Base-by-base conservation (phyloP, 2,888 invertebrate genomes). In the Fragum fragum region DNA sequence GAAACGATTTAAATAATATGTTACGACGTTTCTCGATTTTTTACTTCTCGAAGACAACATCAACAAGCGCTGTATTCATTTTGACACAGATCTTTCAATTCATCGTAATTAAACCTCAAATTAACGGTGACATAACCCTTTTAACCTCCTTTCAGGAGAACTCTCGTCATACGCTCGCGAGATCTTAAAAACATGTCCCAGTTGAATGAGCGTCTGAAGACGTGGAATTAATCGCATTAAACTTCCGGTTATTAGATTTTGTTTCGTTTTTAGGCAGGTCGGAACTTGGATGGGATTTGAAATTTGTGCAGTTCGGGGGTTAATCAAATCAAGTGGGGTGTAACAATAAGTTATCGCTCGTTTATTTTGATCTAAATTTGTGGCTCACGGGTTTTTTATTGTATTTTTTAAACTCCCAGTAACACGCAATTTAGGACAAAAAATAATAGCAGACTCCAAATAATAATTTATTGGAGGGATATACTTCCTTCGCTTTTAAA, bases 231-330 rank as follows among this genome's bases (percentile, higher is more conserved):
- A 57, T 57, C 5, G 23, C 11, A 57, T 57, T 26, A 57, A 11
- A 57, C 57, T 57, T 26, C 21, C 23, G 57, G 21, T 61, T 26
- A 66, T 66, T 42, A 66, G 66, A 42, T 66, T 66, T 39, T 29
- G 18, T 23, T 21, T 9, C 36, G n/a, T 66, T 66, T 66, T 42
- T 66, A 18, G 39, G 66, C 42, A 66, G 39, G 23, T 66, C 42
- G 21, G 39, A 6, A 9, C 29, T 39, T 5, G 11, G 28, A 66
- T 42, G 23, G 42, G 66, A 66, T 66, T 66, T 66, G 42, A 42
- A 66, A 66, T 42, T 66, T 66, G 66, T 66, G 66, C 39, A 66
- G n/a, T 63, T 63, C 21, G n/a, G 26, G 29, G 32, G 32, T 23
- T 66, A 42, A 66, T 66, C 42, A 39, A 66, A 66, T 66, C 3